Evolutionary conservation across 1,140 invertebrate species (phyloP), one percentile per base, ranked within the genome.

Genomic region (Zaprionus africanus): DNA sequence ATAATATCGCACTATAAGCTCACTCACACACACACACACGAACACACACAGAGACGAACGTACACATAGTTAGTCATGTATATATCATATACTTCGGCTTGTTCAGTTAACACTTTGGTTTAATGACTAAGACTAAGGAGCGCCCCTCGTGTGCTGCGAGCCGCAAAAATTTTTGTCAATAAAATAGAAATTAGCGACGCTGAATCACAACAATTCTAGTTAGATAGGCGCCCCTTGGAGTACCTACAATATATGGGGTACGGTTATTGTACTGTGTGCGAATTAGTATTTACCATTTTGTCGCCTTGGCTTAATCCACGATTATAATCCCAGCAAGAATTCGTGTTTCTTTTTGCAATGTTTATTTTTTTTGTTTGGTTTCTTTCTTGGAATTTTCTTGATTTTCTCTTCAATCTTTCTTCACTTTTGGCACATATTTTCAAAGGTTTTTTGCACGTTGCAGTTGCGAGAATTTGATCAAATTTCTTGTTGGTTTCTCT

Each of bases 101-200:
- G 68, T 77, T 65, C 57, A 77, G 68, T 76, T 76, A 76, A 76
- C 77, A 79, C 76, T 80, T 75, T 62, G 77, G 17, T 76, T 72
- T 88, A 88, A 85, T 88, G 84, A 88, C 85, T 88, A 90, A 88
- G 84, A 88, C 84, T 88, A 88, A 88, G 84, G 84, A 88, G 84
- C 87, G 84, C 77, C 82, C 65, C 54, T 26, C 60, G 70, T 74
- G 43, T 58, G 53, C 46, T 53, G 1, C n/a, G n/a, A 17, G 41
- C 38, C n/a, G 38, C 60, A 61, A 58, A 34, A 58, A 64, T 71
- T 76, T 85, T 76, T 81, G 82, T 81, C 72, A 88, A 87, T 88
- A 90, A 88, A 88, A 83, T 81, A 74, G 85, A 90, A 88, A 90
- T 88, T 88, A 84, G 81, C 79, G 64, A 58, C 63, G 80, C 71